Evolutionary conservation across 2,888 invertebrate species (phyloP), one percentile per base, ranked within the genome.

Genomic region (Dioctria rufipes): DNA sequence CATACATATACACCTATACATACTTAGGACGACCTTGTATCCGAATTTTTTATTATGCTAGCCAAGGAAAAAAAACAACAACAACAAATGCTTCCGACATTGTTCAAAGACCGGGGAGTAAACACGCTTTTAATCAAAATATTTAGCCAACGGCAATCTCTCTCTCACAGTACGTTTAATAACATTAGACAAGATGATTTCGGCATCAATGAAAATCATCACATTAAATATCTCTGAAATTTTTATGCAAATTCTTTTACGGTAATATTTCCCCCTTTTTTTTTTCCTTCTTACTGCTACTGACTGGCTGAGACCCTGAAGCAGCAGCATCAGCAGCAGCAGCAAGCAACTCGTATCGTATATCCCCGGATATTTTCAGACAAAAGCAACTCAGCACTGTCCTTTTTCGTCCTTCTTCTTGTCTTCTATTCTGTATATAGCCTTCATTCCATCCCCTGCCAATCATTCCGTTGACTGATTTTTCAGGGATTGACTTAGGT

Each of bases 161-260:
- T 46, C 46, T 8, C 8, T 46, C 54, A n/a, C 40, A 54, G 40
- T 51, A 46, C 40, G 39, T 67, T 67, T 67, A 79, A 79, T 79
- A 79, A 67, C 58, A 79, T 79, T 67, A 67, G 67, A 67, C 43
- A 69, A 58, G 39, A 80, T 80, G 40, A 80, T 80, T 69, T 58
- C 58, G 51, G 71, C 71, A 63, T 73, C 73, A 80, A 80, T 80
- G 73, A 80, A 78, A 73, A 73, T 73, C 71, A 80, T 40, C 73
- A 63, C 80, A 63, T 63, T 80, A 73, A 80, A 71, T 80, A 80
- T 71, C 39, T 46, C 63, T 60, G 63, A 80, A 73, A 73, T 71
- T 61, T 60, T 46, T 80, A 80, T 73, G 61, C 71, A 80, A 80
- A 80, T 73, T 73, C n/a, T 71, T 43, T 80, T 37, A 37, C 46